Evolutionary conservation across 2,888 invertebrate genomes (phyloP).

Genomic region (Ornithoptera alexandrae): DNA sequence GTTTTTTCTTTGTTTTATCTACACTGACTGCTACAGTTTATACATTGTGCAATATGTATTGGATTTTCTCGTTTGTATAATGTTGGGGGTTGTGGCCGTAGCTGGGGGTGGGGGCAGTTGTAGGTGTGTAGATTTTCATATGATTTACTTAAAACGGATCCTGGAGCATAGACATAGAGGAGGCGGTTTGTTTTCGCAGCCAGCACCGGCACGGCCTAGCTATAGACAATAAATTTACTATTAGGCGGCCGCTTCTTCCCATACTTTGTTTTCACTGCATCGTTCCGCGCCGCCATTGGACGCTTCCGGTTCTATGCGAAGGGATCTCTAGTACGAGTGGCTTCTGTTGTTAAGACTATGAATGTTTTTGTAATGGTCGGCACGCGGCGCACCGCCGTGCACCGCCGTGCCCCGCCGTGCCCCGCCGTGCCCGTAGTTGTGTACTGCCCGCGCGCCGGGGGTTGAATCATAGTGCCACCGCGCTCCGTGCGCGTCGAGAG

Average conservation of each 20-base stretch:
- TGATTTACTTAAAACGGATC: conserved; percentile 36
- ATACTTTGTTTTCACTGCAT: no score
- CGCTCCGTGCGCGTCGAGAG: conserved; percentile 38
- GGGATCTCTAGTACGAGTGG: conserved; percentile 46
- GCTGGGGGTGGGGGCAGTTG: conserved; percentile 52
- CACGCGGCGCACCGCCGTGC: conserved; percentile 29
- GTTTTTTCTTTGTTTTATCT: conserved; percentile 51
- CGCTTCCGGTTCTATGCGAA: conserved; percentile 46
- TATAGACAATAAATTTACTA: conserved; percentile 25
- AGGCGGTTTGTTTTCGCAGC: background rate
- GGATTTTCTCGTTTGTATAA: conserved; percentile 47
- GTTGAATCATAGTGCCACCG: conserved; percentile 29
- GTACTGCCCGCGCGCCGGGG: conserved; percentile 48
- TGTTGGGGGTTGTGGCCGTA: conserved; percentile 50
- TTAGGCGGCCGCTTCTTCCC: background rate
- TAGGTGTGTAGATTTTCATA: conserved; percentile 45
- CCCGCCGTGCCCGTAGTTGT: conserved; percentile 46
- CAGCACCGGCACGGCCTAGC: conserved; percentile 20
- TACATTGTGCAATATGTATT: conserved; percentile 53
- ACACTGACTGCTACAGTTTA: conserved; percentile 53
- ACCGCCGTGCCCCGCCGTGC: conserved; percentile 25
- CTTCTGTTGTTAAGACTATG: conserved; percentile 58
- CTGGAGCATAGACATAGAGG: conserved; percentile 51
- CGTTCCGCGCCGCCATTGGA: no score
- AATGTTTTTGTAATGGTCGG: conserved; percentile 48